Percentiles rank a stretch among this genome's conserved stretches.
phyloP scores from a whole-genome alignment of 35 echinoderm and acorn worm genomes.

The Heliocidaris tuberculata region DNA sequence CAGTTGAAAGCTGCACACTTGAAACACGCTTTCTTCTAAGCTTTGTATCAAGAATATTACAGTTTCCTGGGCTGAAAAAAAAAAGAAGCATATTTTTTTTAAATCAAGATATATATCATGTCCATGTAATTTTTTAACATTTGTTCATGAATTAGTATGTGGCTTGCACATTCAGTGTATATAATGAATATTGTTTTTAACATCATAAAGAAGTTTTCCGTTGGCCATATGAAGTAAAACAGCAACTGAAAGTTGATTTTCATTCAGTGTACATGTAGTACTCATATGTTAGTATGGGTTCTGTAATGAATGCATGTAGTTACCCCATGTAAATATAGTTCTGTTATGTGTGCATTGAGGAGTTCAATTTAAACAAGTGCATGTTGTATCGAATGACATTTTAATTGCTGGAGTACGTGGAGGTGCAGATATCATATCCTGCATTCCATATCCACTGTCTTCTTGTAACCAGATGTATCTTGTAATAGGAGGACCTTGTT shows the following conservation, averaged over 20 bases:
- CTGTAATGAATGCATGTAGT: neutral
- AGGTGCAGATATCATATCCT: neutral
- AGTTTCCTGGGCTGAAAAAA: too few relatives aligned
- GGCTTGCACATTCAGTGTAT: too few relatives aligned
- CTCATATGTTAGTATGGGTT: neutral
- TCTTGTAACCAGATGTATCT: conserved; percentile 22
- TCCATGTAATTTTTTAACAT: too few relatives aligned
- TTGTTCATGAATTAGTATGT: too few relatives aligned
- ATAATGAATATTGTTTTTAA: too few relatives aligned
- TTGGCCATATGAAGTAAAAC: too few relatives aligned
- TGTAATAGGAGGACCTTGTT: neutral
- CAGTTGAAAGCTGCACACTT: too few relatives aligned
- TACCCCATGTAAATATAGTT: neutral
- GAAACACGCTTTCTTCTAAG: too few relatives aligned
- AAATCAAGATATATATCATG: too few relatives aligned
- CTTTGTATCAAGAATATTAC: too few relatives aligned
- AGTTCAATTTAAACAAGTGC: neutral
- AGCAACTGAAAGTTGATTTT: neutral
- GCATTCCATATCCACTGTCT: neutral
- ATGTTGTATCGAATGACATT: neutral
- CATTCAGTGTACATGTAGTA: neutral
- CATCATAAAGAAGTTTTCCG: too few relatives aligned
- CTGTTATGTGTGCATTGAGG: neutral
- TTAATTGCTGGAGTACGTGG: neutral
- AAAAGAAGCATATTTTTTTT: too few relatives aligned